Base-by-base conservation (phyloP, 2,888 invertebrate genomes). In the Drosophila hamatofila region DNA sequence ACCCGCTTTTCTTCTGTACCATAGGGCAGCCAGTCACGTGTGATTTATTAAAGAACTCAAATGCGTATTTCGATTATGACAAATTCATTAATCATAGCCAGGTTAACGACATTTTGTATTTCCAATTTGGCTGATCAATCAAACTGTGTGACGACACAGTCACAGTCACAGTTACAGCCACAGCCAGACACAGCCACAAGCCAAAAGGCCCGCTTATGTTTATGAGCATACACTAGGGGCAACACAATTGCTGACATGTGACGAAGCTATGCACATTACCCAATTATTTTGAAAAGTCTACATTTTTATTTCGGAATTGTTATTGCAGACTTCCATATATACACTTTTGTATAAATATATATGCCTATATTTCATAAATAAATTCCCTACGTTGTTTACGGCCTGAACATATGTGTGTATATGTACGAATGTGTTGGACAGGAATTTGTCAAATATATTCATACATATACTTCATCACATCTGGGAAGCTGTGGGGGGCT, bases 101-200 rank as follows among this genome's bases (percentile, higher is more conserved):
- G 83, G 88, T 88, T 84, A 84, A 84, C 86, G 84, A 81, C 84
- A 86, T 76, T 78, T 80, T 79, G 80, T 80, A 81, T 81, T 66
- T 57, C 37, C 61, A 74, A 48, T 73, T 78, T 70, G 77, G 78
- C 79, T 78, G 79, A 80, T 80, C 79, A 80, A 80, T 80, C 79
- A 80, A 81, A 77, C 70, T 63, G 54, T 68, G 65, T 79, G 70
- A 74, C 65, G 78, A 77, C 61, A 60, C 42, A 60, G 35, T 14
- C 58, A 49, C 23, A 61, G 16, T 16, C n/a, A 49, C 35, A 49
- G 14, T 7, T n/a, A n/a, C 1, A 39, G 21, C 12, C 21, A 49
- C 6, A 63, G 14, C 18, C 18, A 41, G 23, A 39, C 18, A 18
- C 3, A 41, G 42, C 7, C 27, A 52, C 7, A 18, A 69, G 39